These are phyloP conservation scores for Bombus sylvicola DNA, from an alignment of 1,140 invertebrate species.

Conservation along the genomic window DNA sequence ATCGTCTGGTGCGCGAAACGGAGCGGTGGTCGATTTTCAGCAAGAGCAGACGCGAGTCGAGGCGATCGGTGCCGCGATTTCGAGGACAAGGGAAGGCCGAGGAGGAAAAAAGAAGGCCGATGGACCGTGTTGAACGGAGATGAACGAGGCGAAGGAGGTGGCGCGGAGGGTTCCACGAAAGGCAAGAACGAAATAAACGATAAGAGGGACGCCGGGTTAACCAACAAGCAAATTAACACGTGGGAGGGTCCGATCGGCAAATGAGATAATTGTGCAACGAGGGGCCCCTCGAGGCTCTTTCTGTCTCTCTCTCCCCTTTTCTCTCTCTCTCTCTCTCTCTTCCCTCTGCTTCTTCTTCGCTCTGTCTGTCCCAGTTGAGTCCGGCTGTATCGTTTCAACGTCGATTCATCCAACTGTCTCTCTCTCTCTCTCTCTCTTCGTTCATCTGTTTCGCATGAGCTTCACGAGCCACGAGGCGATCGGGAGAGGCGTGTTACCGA, in stretches of 20 bases:
- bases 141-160: slow-evolving; percentile 5
- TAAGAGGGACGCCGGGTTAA: slow-evolving; percentile 73
- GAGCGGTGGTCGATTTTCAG: slow-evolving; percentile 49
- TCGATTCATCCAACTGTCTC: slow-evolving; percentile 33
- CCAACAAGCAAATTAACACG: slow-evolving; percentile 84
- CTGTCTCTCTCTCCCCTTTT: slow-evolving; percentile 19
- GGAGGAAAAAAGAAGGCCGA: slow-evolving; percentile 44
- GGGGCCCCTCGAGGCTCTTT: slow-evolving; percentile 50
- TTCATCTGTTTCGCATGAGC: slow-evolving; percentile 30
- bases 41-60: slow-evolving; percentile 27
- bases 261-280: slow-evolving; percentile 78
- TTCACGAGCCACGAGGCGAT: slow-evolving; percentile 62
- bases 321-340: neutral
- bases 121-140: slow-evolving; percentile 25
- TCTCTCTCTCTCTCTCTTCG: slow-evolving; percentile 2
- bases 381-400: slow-evolving; percentile 37
- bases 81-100: slow-evolving; percentile 48
- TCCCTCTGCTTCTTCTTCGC: slow-evolving; percentile 1
- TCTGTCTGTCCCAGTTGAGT: neutral
- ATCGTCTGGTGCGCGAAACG: slow-evolving; percentile 1
- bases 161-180: slow-evolving; percentile 63
- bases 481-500: slow-evolving; percentile 69
- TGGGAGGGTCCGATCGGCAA: slow-evolving; percentile 67
- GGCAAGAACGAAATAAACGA: slow-evolving; percentile 71
- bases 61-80: slow-evolving; percentile 49